Base-by-base conservation (phyloP, 1,140 invertebrate species). In the Zophobas atratus region DNA sequence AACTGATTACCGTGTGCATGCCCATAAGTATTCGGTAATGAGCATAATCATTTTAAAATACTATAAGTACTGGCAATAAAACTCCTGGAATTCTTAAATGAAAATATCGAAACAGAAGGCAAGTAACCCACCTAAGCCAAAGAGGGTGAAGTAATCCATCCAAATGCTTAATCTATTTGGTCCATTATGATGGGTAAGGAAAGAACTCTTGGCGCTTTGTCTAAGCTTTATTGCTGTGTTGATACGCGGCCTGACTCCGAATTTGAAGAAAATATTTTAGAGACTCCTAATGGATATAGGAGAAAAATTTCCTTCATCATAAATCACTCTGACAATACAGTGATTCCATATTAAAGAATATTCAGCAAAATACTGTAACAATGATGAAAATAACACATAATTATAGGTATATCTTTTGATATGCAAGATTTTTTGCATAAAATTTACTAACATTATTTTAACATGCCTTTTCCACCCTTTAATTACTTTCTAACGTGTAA, bases 401-500 rank as follows among this genome's bases (percentile, higher is more conserved):
- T 20, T 20, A 20, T 20, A 20, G 20, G 20, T 20, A 20, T 20
- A 20, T 20, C 20, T 20, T 20, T 20, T 20, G 20, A 20, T 20
- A 20, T 20, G 20, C 20, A 20, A 20, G 20, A 20, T 20, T 20
- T 20, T 20, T 20, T 20, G 20, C 20, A 20, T 20, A 20, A 20
- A 20, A 20, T 20, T 20, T 20, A 20, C 20, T 20, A 20, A 20
- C 20, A 20, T 20, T 20, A 33, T 57, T 56, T 20, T 56, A 73
- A 6, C 33, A 53, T 55, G 8, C 35, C 36, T 43, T 0, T 55
- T 57, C 6, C 49, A 20, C 20, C 20, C 36, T 20, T 55, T 38
- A 73, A 73, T 73, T 73, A 53, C 36, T 56, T 73, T 73, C 3
- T 73, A 49, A 55, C 71, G 71, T 73, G 71, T 73, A 51, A 57